Percentiles rank a stretch among this genome's conserved stretches.
phyloP scores from a whole-genome alignment of 2,113 vertebrate genomes.

The Laterallus jamaicensis region DNA sequence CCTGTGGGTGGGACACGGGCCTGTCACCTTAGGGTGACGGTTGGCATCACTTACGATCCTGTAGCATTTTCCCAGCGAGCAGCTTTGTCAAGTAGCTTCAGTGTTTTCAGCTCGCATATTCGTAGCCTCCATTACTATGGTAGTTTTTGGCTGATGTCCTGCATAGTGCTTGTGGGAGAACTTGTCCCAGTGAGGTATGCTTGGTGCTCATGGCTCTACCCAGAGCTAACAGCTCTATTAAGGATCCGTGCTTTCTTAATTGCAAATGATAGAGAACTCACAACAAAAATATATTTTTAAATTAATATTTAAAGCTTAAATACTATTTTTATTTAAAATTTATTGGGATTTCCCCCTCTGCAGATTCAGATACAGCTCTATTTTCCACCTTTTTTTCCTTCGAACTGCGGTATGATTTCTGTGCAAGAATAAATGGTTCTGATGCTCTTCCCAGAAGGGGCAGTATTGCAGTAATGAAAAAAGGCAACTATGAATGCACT shows the following conservation, averaged over 20 bases:
- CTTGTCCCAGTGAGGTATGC: not conserved
- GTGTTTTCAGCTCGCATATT: not conserved
- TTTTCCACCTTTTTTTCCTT: not conserved
- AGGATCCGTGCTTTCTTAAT: not conserved
- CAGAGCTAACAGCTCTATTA: not conserved
- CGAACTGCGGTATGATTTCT: not conserved
- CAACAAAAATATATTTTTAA: not conserved
- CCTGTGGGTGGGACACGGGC: fast-evolving
- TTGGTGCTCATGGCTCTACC: not conserved
- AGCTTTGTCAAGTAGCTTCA: not conserved
- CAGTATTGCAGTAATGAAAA: not conserved
- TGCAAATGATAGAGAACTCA: not conserved
- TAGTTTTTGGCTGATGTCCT: not conserved
- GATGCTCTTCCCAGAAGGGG: not conserved
- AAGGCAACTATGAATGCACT: not conserved
- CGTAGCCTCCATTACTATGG: not conserved
- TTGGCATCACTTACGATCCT: not conserved
- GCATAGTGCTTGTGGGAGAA: not conserved
- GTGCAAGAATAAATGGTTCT: not conserved
- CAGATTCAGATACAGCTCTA: not conserved
- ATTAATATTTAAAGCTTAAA: not conserved
- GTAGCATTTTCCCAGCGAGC: not conserved
- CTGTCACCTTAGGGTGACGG: not conserved
- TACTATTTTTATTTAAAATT: not conserved
- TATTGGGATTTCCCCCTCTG: not conserved